phyloP scores from a whole-genome alignment of 2,797 vertebrate species.

The Artibeus lituratus region DNA sequence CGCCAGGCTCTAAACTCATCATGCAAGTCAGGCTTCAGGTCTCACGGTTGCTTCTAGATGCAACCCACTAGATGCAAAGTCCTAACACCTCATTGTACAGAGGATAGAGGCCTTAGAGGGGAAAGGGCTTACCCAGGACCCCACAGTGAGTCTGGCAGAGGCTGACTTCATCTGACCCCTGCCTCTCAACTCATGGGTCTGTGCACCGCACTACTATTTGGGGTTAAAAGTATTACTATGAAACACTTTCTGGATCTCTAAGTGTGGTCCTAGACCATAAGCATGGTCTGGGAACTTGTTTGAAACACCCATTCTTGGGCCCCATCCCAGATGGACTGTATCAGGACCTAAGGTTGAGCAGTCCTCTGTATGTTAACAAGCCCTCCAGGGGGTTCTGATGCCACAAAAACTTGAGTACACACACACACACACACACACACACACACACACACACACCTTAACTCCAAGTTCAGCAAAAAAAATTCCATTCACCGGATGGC shows the following conservation, averaged over 20 bases:
- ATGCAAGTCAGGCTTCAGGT: background rate
- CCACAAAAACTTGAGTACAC: background rate
- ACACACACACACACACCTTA: background rate
- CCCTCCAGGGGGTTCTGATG: background rate
- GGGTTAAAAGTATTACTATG: background rate
- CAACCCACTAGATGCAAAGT: background rate
- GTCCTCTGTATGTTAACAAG: background rate
- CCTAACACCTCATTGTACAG: background rate
- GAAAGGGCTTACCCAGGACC: background rate
- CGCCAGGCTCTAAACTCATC: background rate
- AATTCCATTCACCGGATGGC: background rate
- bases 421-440: background rate
- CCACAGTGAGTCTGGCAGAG: background rate
- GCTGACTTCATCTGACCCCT: background rate
- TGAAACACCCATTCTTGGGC: background rate
- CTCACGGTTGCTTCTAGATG: background rate
- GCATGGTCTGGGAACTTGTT: background rate
- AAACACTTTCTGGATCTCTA: background rate
- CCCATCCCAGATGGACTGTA: background rate
- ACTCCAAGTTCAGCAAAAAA: background rate
- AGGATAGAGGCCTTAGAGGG: background rate
- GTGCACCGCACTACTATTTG: too few species aligned
- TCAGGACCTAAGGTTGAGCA: background rate
- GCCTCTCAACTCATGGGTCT: background rate
- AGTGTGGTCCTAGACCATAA: background rate